phyloP scores from a whole-genome alignment of 30 jellyfish, hydroid and myxozoan genomes.

The Pelagia noctiluca region DNA sequence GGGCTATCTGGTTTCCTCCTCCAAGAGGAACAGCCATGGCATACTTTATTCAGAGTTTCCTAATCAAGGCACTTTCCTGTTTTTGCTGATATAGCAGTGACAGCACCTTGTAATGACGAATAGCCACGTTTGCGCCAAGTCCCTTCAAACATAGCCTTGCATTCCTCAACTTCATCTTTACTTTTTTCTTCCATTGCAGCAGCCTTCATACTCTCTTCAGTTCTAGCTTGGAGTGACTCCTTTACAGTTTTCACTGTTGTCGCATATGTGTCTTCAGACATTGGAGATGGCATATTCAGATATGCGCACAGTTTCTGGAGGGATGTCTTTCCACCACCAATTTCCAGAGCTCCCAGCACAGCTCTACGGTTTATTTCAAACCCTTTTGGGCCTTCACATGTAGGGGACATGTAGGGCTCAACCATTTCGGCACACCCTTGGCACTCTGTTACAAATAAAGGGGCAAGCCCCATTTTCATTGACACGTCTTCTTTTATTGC shows the following conservation, averaged over 20 bases:
- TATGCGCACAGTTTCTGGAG: too few relatives aligned
- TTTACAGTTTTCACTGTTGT: too few relatives aligned
- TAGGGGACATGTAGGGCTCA: slow-evolving; percentile 25
- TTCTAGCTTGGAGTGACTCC: too few relatives aligned
- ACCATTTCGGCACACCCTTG: too few relatives aligned
- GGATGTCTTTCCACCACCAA: slow-evolving; percentile 57
- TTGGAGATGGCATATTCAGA: too few relatives aligned
- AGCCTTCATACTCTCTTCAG: background rate
- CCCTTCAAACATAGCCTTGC: slow-evolving; percentile 62
- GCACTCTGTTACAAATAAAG: background rate
- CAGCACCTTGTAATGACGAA: slow-evolving; percentile 56
- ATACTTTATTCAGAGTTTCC: slow-evolving; percentile 27
- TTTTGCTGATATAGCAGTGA: slow-evolving; percentile 48
- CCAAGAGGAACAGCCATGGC: slow-evolving; percentile 21
- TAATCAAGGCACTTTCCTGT: too few relatives aligned
- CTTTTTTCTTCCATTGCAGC: slow-evolving; percentile 28
- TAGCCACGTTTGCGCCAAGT: too few relatives aligned
- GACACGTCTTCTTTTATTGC: too few relatives aligned
- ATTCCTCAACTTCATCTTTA: slow-evolving; percentile 1
- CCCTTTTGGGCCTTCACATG: slow-evolving; percentile 1
- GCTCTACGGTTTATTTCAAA: slow-evolving; percentile 39
- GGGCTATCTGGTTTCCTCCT: background rate
- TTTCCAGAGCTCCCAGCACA: slow-evolving; percentile 31
- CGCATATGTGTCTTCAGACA: too few relatives aligned
- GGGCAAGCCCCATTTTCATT: slow-evolving; percentile 2